Conservation (phyloP, 2,888 invertebrate species). For the Amphipyra tragopoginis region DNA sequence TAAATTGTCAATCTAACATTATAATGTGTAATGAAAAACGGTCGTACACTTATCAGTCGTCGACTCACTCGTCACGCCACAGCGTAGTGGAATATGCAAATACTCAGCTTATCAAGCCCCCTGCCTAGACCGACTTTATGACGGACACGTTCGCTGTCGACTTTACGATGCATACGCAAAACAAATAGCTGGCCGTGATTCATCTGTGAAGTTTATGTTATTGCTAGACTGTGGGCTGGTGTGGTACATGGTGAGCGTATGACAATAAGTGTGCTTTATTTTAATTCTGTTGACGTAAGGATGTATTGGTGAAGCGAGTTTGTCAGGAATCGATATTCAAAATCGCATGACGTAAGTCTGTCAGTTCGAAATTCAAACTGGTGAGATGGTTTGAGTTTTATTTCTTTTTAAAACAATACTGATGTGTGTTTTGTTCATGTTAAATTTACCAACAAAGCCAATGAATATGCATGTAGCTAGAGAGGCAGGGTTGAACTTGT, state of each 20-base stretch:
- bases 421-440: background rate
- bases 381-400: background rate
- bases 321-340: background rate
- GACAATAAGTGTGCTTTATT: conserved; percentile 58
- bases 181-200: conserved; percentile 65
- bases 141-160: conserved; percentile 59
- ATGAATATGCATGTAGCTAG: conserved; percentile 22
- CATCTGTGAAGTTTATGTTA: conserved; percentile 78
- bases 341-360: background rate
- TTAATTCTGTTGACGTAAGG: conserved; percentile 52
- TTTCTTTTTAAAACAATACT: background rate
- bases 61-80: conserved; percentile 49
- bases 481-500: conserved; percentile 11
- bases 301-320: background rate
- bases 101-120: conserved; percentile 67
- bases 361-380: conserved; percentile 1
- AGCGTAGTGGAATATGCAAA: conserved; percentile 63
- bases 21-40: conserved; percentile 48
- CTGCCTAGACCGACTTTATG: conserved; percentile 73
- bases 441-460: background rate
- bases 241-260: conserved; percentile 42
- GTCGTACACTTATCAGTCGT: conserved; percentile 44
- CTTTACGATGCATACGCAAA: conserved; percentile 60
- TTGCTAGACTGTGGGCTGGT: conserved; percentile 63
- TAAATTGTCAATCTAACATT: conserved; percentile 34